Evolutionary conservation across 2,888 invertebrate species (phyloP).

Genomic region (Tetheella fluctuosa): DNA sequence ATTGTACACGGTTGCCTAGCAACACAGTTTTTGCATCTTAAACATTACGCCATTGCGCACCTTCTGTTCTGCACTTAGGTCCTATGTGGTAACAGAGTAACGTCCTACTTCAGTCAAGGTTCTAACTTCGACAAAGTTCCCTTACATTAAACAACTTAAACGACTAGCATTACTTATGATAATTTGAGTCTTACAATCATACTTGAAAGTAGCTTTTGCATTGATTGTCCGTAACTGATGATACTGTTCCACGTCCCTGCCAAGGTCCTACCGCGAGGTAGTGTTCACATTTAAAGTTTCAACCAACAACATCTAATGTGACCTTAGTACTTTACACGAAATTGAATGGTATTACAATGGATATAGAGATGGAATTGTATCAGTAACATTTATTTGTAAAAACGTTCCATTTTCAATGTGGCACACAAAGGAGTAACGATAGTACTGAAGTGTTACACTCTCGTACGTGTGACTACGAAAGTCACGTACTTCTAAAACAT

Average conservation of each 20-base stretch:
- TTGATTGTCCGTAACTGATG: constrained; percentile 49
- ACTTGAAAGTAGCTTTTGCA: constrained; percentile 28
- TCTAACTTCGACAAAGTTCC: constrained; percentile 59
- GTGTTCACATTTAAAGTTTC: constrained; percentile 60
- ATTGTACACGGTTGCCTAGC: constrained; percentile 45
- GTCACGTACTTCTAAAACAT: constrained; percentile 61
- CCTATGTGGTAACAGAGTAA: constrained; percentile 75
- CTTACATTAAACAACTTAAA: constrained; percentile 40
- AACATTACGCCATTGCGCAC: constrained; percentile 64
- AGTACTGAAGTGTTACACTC: constrained; percentile 63
- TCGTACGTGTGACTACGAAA: constrained; percentile 68
- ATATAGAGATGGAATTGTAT: constrained; percentile 25
- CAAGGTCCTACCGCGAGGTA: constrained; percentile 70
- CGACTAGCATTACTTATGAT: constrained; percentile 10
- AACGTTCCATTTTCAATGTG: constrained; percentile 14
- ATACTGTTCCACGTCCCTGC: constrained; percentile 71
- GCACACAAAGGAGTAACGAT: constrained; percentile 63
- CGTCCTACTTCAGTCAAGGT: constrained; percentile 81
- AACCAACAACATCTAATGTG: constrained; percentile 49
- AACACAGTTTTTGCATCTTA: constrained; percentile 54
- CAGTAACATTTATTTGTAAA: background rate
- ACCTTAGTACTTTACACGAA: constrained; percentile 23
- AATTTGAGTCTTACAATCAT: constrained; percentile 27
- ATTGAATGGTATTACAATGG: constrained; percentile 25
- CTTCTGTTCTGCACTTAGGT: constrained; percentile 76